Evolutionary conservation across 2,113 vertebrate species (phyloP), one percentile per base, ranked within the genome.

Genomic region (Oncorhynchus masou): DNA sequence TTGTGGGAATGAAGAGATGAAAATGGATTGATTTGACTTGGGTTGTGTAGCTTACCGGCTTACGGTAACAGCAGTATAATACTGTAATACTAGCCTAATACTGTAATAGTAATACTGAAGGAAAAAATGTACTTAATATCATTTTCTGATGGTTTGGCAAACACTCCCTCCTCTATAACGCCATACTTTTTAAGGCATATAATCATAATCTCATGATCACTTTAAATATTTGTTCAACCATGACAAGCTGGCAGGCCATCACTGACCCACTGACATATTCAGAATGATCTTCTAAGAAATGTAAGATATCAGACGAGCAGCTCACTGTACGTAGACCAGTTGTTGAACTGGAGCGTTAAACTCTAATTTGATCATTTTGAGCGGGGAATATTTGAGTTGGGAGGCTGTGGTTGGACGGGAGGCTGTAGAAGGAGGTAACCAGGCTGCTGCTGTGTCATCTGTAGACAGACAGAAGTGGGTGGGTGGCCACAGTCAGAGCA

Each of bases 361-460:
- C 87, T 88, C 87, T 90, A 88, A 91, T 91, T 90, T 87, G 89
- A 90, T 90, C 88, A 87, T 89, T 91, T 89, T 85, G 82, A 76
- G 88, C 73, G 64, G 72, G 54, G 67, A 70, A 62, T 70, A 27
- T 76, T 24, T 70, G 67, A 62, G 68, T 15, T 48, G 74, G 74
- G 85, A 88, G 84, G 90, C 88, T 72, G 87, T 11, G 80, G 85
- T 79, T 79, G 83, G 45, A 73, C 57, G 60, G 82, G 82, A 78
- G 9, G 70, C 73, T 59, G 71, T 59, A 73, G 81, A 82, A 79
- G 64, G 39, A 13, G 39, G 74, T 6, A 19, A 83, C 79, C 74
- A 54, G 79, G 82, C 72, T 73, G 81, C 34, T 24, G 78, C 79
- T 87, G 85, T 73, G 82, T 91, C 86, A 90, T 86, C 82, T 78